Percentiles rank a stretch among this genome's conserved stretches.
phyloP scores from a whole-genome alignment of 2,888 invertebrate species.

The Ichneumoninae sp. region DNA sequence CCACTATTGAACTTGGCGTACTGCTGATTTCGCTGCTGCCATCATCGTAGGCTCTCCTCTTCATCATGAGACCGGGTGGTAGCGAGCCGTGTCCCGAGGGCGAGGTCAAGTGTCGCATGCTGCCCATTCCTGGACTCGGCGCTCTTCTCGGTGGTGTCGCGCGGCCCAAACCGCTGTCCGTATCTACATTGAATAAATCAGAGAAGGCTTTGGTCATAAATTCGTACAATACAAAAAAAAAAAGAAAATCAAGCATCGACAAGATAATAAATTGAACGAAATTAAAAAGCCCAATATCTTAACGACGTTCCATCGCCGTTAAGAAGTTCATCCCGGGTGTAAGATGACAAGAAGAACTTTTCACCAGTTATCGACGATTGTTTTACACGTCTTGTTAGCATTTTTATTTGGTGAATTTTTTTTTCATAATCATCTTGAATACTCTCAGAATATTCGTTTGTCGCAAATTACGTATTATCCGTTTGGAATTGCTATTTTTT shows the following conservation, averaged over 20 bases:
- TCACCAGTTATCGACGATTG: constrained; percentile 58
- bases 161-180: constrained; percentile 94
- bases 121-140: constrained; percentile 92
- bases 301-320: constrained; percentile 52
- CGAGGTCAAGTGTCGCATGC: constrained; percentile 91
- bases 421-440: constrained; percentile 23
- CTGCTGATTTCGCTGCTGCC: constrained; percentile 94
- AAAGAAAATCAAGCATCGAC: constrained; percentile 36
- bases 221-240: constrained; percentile 22
- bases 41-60: constrained; percentile 89
- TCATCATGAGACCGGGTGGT: constrained; percentile 91
- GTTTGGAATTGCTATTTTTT: background rate
- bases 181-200: constrained; percentile 86
- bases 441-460: constrained; percentile 14
- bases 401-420: constrained; percentile 25
- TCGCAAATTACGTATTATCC: constrained; percentile 12
- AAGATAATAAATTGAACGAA: constrained; percentile 32
- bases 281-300: constrained; percentile 54
- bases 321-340: constrained; percentile 41
- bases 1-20: constrained; percentile 94
- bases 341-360: constrained; percentile 47
- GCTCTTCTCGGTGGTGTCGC: constrained; percentile 95
- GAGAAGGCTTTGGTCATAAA: constrained; percentile 33
- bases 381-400: constrained; percentile 51
- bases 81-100: constrained; percentile 94